Evolutionary conservation across 1,140 invertebrate genomes (phyloP), one percentile per base, ranked within the genome.

Genomic region (Anastrepha obliqua): DNA sequence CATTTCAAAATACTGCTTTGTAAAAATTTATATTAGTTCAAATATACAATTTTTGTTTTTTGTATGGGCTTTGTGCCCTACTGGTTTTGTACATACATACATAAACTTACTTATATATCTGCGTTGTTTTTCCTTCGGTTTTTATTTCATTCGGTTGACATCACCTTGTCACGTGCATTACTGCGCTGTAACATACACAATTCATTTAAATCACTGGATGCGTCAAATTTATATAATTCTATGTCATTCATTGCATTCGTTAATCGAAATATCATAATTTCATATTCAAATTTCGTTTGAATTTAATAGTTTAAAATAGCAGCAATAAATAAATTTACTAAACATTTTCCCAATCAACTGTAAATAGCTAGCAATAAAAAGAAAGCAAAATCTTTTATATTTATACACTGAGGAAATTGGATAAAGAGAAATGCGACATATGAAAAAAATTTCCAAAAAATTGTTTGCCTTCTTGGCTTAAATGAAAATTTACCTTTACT

Each of bases 141-240:
- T 62, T 44, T 42, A 47, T 74, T 47, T 47, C 29, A 29, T 29
- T 29, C 29, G 29, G 29, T 51, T 47, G 42, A 6, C 70, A 74
- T 81, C 74, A 81, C 47, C 47, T 81, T 2, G 20, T 81, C 74
- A 9, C 74, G 2, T 3, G 74, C 74, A 20, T 78, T 55, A 3
- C 44, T 78, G 47, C 17, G 74, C 47, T 78, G 74, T 51, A 78
- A 17, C 74, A 55, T 78, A 78, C 74, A 78, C 74, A 47, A 55
- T 55, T 13, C 44, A 55, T 55, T 20, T 13, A 81, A 51, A 51
- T 81, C 74, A 51, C 11, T 67, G n/a, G 7, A 67, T 67, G n/a
- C 29, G 29, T 8, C 29, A 7, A 67, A 67, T 81, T 62, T 62
- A n/a, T 20, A 42, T 8, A 81, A 44, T 44, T 11, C 64, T 29